These are phyloP conservation scores for Helicoverpa assulta DNA, from an alignment of 2,888 invertebrate species.

Conservation along the genomic window DNA sequence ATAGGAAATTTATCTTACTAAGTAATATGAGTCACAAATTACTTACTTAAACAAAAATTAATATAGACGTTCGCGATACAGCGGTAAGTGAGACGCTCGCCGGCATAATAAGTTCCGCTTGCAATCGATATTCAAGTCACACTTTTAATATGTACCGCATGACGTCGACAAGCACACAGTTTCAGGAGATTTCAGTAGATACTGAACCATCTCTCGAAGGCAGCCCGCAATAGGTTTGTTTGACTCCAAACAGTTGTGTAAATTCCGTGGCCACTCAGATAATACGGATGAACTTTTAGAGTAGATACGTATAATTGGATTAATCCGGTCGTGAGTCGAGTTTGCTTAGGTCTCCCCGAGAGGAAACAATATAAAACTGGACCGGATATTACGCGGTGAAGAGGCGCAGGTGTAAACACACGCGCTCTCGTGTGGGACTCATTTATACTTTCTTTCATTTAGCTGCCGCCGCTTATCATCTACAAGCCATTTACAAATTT, in stretches of 20 bases:
- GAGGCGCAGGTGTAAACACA: constrained; percentile 85
- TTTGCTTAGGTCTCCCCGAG: constrained; percentile 83
- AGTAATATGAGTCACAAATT: constrained; percentile 5
- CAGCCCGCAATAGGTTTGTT: constrained; percentile 25
- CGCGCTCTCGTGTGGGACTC: constrained; percentile 73
- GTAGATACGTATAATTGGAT: constrained; percentile 82
- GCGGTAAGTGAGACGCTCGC: constrained; percentile 50
- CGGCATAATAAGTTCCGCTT: constrained; percentile 52
- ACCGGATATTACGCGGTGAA: constrained; percentile 87
- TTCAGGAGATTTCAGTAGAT: constrained; percentile 43
- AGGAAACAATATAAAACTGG: constrained; percentile 85
- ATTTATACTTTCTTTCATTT: constrained; percentile 82
- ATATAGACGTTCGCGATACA: constrained; percentile 43
- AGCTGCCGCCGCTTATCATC: constrained; percentile 66
- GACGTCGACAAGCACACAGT: constrained; percentile 25
- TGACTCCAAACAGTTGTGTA: constrained; percentile 58
- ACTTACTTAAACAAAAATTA: constrained; percentile 41
- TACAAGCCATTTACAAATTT: constrained; percentile 63
- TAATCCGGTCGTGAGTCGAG: constrained; percentile 80
- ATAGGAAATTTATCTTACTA: background rate
- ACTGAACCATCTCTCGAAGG: constrained; percentile 20
- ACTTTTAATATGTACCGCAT: constrained; percentile 62
- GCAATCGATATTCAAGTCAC: constrained; percentile 65
- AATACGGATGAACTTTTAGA: constrained; percentile 73
- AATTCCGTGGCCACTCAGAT: constrained; percentile 62